Evolutionary conservation across 1,140 invertebrate genomes (phyloP), one percentile per base, ranked within the genome.

Genomic region (Cotesia chilonis): DNA sequence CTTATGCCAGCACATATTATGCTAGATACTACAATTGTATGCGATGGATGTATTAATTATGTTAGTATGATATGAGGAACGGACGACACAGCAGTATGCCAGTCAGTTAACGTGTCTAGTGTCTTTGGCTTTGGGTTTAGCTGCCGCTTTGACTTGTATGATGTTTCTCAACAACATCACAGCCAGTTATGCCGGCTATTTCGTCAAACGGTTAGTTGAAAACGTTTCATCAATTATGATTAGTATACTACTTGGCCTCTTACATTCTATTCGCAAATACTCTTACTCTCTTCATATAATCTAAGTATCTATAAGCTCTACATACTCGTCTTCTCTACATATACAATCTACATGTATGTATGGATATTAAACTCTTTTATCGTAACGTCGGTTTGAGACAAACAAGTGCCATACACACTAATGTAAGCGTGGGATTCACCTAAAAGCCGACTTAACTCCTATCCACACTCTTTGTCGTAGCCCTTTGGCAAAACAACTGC

Each of bases 151-250:
- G 41, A 47, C 41, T 55, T 59, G 37, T 12, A 55, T 47, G 61
- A 63, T 64, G 69, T 52, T 47, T 71, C n/a, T 55, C 28, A 59
- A 59, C 14, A 20, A 59, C 20, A 20, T 59, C 20, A 59, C 20
- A 41, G 59, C 28, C 47, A 71, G 59, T 71, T 65, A 65, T 71
- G 59, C 51, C 61, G 47, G 61, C 51, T 71, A 71, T 71, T 71
- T 59, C 61, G 63, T 47, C 70, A 71, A 57, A 59, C 36, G 68
- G 41, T 41, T 37, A 69, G 37, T 47, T 51, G 61, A 71, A 65
- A 71, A 61, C 70, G 52, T 64, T 41, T 41, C 70, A 66, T 71
- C 69, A 64, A 71, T 71, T 64, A 71, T 64, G 37, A 47, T 69
- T 37, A 47, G 41, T 47, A 47, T 67, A 52, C 51, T 67, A 51